These are phyloP conservation scores for Sitta europaea DNA, from an alignment of 2,113 vertebrate species.

Conservation along the genomic window DNA sequence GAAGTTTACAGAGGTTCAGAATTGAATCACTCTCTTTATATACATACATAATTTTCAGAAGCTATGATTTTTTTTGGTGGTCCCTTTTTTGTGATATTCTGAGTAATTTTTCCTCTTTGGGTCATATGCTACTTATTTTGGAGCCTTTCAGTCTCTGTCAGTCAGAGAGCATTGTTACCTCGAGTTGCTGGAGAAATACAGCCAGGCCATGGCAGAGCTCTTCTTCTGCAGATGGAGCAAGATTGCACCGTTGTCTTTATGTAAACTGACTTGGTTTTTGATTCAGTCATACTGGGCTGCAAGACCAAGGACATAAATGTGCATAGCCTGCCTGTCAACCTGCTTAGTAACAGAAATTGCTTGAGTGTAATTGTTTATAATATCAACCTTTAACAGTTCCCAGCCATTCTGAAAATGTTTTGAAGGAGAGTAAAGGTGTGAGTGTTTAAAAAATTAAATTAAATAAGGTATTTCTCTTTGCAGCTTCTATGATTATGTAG, in stretches of 20 bases:
- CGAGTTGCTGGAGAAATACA: neutral
- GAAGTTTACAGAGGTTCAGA: neutral
- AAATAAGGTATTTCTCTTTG: neutral
- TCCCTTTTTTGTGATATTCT: neutral
- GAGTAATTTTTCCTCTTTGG: neutral
- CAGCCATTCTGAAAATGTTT: neutral
- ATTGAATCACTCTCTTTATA: neutral
- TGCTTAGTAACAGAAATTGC: neutral
- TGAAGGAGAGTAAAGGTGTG: neutral
- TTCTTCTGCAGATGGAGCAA: neutral
- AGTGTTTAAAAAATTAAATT: neutral
- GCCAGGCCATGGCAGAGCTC: neutral
- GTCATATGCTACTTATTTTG: neutral
- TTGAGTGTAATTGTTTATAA: neutral
- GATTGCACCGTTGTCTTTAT: neutral
- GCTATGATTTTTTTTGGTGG: neutral
- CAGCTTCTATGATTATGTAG: neutral
- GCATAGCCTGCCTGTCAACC: neutral
- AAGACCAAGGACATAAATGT: neutral
- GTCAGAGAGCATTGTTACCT: neutral
- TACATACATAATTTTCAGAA: neutral
- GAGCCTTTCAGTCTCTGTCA: neutral
- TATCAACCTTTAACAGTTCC: neutral
- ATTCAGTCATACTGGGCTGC: neutral
- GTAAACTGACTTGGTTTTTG: neutral